Percentiles rank a stretch among this genome's conserved stretches.
Conservation (phyloP, 2,113 vertebrate species). For the Nesoenas mayeri region DNA sequence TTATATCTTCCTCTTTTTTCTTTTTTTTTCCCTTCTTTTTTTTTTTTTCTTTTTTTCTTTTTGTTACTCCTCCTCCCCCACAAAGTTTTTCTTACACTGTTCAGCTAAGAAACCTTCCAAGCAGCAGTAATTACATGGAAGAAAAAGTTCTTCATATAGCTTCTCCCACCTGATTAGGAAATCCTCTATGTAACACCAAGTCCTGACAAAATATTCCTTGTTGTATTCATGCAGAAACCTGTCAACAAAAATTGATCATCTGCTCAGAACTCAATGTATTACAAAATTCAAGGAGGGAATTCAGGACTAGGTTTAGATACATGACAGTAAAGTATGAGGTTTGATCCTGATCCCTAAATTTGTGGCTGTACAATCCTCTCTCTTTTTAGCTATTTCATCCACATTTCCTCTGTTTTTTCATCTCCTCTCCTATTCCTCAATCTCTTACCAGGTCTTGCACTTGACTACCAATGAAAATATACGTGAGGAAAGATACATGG, state of each 20-base stretch:
- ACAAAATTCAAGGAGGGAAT: background rate
- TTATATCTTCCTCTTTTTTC: too few species aligned
- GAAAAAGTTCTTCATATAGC: background rate
- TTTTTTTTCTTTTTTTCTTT: background rate
- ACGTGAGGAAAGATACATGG: background rate
- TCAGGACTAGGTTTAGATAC: background rate
- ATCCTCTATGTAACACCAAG: background rate
- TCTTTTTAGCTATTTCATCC: background rate
- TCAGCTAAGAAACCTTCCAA: background rate
- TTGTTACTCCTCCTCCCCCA: too few species aligned
- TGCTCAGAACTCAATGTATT: background rate
- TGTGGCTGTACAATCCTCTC: background rate
- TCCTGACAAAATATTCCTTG: background rate
- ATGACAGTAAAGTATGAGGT: background rate
- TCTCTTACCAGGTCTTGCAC: background rate
- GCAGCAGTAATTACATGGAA: background rate
- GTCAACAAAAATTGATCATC: background rate
- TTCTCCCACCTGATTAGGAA: background rate
- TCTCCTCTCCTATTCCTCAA: background rate
- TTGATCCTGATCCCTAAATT: background rate
- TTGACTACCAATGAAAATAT: background rate
- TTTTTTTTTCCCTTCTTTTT: background rate
- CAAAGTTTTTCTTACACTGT: background rate
- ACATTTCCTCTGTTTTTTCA: background rate
- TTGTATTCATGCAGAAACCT: background rate